A percentile compares a stretch with the other conserved stretches of the same genome.
phyloP scores from a whole-genome alignment of 2,113 vertebrate genomes.

The Corythoichthys haematopterus region DNA sequence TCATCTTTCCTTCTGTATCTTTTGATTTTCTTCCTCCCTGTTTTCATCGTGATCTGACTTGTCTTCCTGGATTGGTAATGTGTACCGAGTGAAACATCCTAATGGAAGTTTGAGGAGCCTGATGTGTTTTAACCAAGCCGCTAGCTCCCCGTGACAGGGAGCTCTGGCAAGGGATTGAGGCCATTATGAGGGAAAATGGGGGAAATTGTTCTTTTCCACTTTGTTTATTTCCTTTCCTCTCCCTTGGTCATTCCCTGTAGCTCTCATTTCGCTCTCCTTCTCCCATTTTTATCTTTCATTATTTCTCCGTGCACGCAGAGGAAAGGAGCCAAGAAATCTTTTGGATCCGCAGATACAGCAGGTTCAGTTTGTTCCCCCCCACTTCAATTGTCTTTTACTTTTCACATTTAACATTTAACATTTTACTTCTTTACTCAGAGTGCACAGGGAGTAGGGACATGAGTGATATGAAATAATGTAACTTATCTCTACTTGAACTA shows the following conservation, averaged over 20 bases:
- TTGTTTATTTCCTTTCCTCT: slow-evolving; percentile 51
- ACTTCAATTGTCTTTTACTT: slow-evolving; percentile 17
- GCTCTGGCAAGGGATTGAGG: slow-evolving; percentile 67
- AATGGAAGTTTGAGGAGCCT: slow-evolving; percentile 80
- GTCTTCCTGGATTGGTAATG: slow-evolving; percentile 64
- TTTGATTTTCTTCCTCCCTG: slow-evolving; percentile 44
- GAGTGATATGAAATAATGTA: not conserved
- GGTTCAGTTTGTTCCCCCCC: slow-evolving; percentile 22
- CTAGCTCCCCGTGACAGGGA: slow-evolving; percentile 69
- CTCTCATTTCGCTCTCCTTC: slow-evolving; percentile 24
- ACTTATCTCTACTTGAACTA: not conserved
- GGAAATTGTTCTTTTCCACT: slow-evolving; percentile 52
- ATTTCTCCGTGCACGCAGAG: slow-evolving; percentile 50
- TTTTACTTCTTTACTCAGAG: slow-evolving; percentile 1
- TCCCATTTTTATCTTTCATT: slow-evolving; percentile 41
- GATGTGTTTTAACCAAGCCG: slow-evolving; percentile 72
- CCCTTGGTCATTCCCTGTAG: slow-evolving; percentile 26
- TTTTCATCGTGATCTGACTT: slow-evolving; percentile 25
- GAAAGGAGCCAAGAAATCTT: slow-evolving; percentile 30
- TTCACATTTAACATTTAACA: slow-evolving; percentile 7
- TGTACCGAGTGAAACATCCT: slow-evolving; percentile 74
- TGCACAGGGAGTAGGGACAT: slow-evolving; percentile 2
- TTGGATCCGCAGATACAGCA: slow-evolving; percentile 55
- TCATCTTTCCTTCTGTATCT: slow-evolving; percentile 37
- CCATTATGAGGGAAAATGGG: slow-evolving; percentile 63